These are phyloP conservation scores for Cairina moschata DNA, from an alignment of 2,113 vertebrate genomes.

Conservation along the genomic window DNA sequence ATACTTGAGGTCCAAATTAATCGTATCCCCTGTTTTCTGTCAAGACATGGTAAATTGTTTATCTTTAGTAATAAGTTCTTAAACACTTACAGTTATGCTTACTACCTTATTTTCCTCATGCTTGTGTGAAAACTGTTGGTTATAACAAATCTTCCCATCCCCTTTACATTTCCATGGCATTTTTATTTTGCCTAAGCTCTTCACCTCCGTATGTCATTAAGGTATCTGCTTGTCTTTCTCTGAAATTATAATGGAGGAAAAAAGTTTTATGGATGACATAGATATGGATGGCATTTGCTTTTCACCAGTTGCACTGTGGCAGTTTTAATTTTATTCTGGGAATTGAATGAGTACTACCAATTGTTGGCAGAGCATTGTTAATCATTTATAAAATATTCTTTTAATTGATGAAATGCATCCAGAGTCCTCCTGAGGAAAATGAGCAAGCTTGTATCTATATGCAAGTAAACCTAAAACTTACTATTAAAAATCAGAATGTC, in stretches of 20 bases:
- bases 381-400: slow-evolving; percentile 45
- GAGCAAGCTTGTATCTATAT: slow-evolving; percentile 7
- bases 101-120: background rate
- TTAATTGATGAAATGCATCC: slow-evolving; percentile 40
- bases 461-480: slow-evolving; percentile 19
- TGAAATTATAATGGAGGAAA: background rate
- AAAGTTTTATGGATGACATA: background rate
- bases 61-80: background rate
- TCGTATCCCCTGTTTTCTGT: background rate
- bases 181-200: background rate
- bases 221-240: background rate
- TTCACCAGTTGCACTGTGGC: background rate
- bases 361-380: background rate
- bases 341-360: background rate
- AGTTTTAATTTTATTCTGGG: background rate
- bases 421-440: slow-evolving; percentile 12
- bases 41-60: background rate
- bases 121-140: background rate
- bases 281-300: background rate
- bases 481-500: background rate
- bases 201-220: background rate
- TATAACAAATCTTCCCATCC: background rate
- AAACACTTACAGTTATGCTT: background rate
- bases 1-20: background rate
- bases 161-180: background rate